Percentiles rank a stretch among this genome's conserved stretches.
These are phyloP conservation scores for Ptychoptera contaminata DNA, from an alignment of 2,888 invertebrate species.

Conservation along the genomic window DNA sequence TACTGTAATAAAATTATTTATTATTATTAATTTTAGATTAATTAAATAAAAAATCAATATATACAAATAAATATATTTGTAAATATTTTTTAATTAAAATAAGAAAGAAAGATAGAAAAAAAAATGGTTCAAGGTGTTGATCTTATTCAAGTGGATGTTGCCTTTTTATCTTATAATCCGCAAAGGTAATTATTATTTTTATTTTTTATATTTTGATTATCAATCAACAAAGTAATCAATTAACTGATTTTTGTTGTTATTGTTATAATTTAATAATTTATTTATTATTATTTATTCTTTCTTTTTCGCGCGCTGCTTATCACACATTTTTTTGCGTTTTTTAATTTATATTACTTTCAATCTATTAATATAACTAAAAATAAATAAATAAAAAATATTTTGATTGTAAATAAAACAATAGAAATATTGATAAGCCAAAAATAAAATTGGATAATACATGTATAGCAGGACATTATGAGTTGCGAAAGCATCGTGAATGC, in stretches of 20 bases:
- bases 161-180: conserved; percentile 5
- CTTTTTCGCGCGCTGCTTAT: too few species aligned
- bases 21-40: too few species aligned
- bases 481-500: background rate
- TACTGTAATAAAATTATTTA: too few species aligned
- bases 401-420: background rate
- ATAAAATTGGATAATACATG: conserved; percentile 4
- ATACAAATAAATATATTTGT: too few species aligned
- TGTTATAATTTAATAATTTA: too few species aligned
- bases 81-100: too few species aligned
- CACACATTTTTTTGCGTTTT: too few species aligned
- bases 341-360: too few species aligned
- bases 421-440: conserved; percentile 2
- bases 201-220: background rate
- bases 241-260: too few species aligned
- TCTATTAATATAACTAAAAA: too few species aligned
- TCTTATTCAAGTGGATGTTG: conserved; percentile 5
- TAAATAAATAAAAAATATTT: too few species aligned
- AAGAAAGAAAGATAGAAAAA: background rate
- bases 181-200: background rate
- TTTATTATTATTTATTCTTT: background rate
- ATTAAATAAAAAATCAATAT: too few species aligned
- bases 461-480: background rate
- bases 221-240: background rate
- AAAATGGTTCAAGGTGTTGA: conserved; percentile 4